phyloP scores from a whole-genome alignment of 2,888 invertebrate genomes.

The Synergus gifuensis region DNA sequence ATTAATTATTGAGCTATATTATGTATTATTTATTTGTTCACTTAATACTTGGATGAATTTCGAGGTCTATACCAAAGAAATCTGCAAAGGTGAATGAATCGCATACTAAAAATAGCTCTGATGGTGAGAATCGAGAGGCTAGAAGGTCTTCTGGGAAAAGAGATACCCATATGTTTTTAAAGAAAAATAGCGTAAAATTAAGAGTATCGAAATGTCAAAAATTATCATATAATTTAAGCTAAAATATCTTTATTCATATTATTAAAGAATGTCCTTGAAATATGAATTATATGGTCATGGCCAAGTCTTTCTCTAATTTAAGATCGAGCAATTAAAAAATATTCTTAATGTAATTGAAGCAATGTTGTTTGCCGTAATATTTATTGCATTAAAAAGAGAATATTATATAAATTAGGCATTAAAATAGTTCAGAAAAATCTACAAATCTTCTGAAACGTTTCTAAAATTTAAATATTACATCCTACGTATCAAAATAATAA shows the following conservation, averaged over 20 bases:
- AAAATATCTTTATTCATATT: too few relatives aligned
- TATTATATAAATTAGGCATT: too few relatives aligned
- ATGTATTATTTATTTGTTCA: neutral
- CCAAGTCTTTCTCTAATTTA: neutral
- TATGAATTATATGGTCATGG: too few relatives aligned
- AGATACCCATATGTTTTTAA: neutral
- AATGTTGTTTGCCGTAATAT: too few relatives aligned
- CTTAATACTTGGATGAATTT: neutral
- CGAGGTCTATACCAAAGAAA: neutral
- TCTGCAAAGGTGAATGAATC: conserved; percentile 2
- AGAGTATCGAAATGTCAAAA: neutral
- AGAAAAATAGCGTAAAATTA: neutral
- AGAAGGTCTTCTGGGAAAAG: neutral
- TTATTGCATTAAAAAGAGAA: too few relatives aligned
- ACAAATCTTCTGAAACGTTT: too few relatives aligned
- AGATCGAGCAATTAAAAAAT: neutral
- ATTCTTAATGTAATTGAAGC: neutral
- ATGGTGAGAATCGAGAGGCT: neutral
- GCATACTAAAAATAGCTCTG: neutral
- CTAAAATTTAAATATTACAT: too few relatives aligned
- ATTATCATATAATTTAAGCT: neutral
- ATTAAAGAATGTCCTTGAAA: too few relatives aligned
- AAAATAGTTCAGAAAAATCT: too few relatives aligned
- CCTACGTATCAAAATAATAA: too few relatives aligned
- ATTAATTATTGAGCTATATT: neutral